phyloP scores from a whole-genome alignment of 2,113 vertebrate species.

The Gnathonemus echidnorhynchus region DNA sequence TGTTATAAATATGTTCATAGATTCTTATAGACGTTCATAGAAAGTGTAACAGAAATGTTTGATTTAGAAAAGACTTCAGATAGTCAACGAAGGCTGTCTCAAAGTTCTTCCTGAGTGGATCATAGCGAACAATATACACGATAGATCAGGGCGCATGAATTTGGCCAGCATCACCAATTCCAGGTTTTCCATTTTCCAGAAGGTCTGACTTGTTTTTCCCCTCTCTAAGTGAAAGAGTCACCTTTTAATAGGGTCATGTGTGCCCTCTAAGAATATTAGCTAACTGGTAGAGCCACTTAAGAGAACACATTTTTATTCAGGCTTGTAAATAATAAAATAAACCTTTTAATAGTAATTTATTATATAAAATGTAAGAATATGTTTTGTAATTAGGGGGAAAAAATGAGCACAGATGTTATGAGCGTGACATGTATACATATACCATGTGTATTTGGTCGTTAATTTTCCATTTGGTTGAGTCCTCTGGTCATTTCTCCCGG shows the following conservation, averaged over 20 bases:
- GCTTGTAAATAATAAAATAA: neutral
- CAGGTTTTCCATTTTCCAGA: neutral
- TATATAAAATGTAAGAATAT: neutral
- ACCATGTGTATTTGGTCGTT: neutral
- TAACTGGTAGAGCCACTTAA: neutral
- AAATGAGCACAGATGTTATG: neutral
- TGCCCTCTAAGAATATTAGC: neutral
- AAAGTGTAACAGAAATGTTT: neutral
- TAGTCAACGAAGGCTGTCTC: neutral
- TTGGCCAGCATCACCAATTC: neutral
- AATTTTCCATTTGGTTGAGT: neutral
- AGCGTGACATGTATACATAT: neutral
- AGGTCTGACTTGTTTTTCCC: neutral
- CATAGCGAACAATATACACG: neutral
- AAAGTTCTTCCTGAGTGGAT: neutral
- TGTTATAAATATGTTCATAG: neutral
- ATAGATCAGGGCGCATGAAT: neutral
- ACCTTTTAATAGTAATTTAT: neutral
- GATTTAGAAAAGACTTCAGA: neutral
- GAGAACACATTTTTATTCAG: neutral
- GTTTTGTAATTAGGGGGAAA: neutral
- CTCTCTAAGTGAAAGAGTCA: neutral
- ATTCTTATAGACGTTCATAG: neutral
- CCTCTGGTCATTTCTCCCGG: neutral
- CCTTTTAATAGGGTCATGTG: neutral